Evolutionary conservation across 2,797 vertebrate genomes (phyloP).

Genomic region (Poecile montanus): DNA sequence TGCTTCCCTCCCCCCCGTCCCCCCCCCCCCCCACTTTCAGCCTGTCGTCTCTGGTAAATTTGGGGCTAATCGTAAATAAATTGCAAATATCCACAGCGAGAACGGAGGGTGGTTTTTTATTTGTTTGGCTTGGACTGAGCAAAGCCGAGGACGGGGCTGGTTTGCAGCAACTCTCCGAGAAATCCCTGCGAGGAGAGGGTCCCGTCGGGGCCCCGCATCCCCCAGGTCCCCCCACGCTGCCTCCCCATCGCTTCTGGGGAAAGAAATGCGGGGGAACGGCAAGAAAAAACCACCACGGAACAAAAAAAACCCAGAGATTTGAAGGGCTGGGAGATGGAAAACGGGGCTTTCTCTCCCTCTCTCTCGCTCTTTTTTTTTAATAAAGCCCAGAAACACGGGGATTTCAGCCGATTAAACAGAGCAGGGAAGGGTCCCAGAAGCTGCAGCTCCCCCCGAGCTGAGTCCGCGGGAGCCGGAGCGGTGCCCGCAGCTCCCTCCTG

Average conservation of each 20-base stretch:
- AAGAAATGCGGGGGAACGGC: background rate
- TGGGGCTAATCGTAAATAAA: constrained; percentile 29
- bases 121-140: background rate
- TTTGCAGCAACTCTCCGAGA: background rate
- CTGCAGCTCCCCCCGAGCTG: fast-evolving
- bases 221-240: background rate
- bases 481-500: background rate
- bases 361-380: too few species aligned
- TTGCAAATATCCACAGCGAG: background rate
- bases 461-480: background rate
- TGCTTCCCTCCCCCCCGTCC: background rate
- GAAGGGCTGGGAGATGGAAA: background rate
- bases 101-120: background rate
- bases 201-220: background rate
- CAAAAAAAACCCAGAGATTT: background rate
- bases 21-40: background rate
- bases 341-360: too few species aligned
- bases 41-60: constrained; percentile 38
- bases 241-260: background rate
- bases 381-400: background rate
- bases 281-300: background rate
- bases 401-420: background rate
- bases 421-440: background rate
- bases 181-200: background rate
- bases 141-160: background rate